Percentiles rank a stretch among this genome's conserved stretches.
phyloP scores from a whole-genome alignment of 2,888 invertebrate species.

The Drosophila robusta region DNA sequence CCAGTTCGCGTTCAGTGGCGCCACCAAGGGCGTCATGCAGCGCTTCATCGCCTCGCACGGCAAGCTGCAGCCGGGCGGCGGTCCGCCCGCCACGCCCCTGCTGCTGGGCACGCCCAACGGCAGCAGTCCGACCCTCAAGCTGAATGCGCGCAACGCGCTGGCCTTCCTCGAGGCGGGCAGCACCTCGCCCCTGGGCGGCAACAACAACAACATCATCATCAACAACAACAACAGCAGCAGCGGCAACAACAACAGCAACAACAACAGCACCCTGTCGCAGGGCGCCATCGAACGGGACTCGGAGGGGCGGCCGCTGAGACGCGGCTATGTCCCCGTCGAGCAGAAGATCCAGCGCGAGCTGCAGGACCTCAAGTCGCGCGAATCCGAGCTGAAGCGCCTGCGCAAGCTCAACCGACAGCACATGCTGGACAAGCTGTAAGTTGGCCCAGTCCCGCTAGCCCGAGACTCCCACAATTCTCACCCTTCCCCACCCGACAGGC shows the following conservation, averaged over 20 bases:
- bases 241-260: constrained; percentile 6
- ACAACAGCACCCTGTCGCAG: constrained; percentile 79
- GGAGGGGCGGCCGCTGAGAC: constrained; percentile 89
- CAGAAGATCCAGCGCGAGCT: constrained; percentile 95
- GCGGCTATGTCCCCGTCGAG: constrained; percentile 93
- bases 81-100: constrained; percentile 11
- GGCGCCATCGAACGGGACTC: constrained; percentile 86
- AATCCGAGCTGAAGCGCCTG: constrained; percentile 91
- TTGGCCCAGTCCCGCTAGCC: not conserved
- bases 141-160: constrained; percentile 64
- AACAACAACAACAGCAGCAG: constrained; percentile 9
- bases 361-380: constrained; percentile 92
- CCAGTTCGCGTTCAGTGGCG: constrained; percentile 88
- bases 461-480: not conserved
- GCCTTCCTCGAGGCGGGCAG: constrained; percentile 59
- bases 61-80: constrained; percentile 86
- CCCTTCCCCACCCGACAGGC: constrained; percentile 46
- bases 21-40: constrained; percentile 93
- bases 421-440: constrained; percentile 87
- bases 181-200: constrained; percentile 14
- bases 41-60: constrained; percentile 93
- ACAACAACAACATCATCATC: not conserved
- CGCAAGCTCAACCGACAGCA: constrained; percentile 87
- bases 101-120: constrained; percentile 10
- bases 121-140: constrained; percentile 45